A percentile compares a stretch with the other conserved stretches of the same genome.
These are phyloP conservation scores for Orientallactaga sibirica DNA, from an alignment of 2,797 vertebrate genomes.

Conservation along the genomic window DNA sequence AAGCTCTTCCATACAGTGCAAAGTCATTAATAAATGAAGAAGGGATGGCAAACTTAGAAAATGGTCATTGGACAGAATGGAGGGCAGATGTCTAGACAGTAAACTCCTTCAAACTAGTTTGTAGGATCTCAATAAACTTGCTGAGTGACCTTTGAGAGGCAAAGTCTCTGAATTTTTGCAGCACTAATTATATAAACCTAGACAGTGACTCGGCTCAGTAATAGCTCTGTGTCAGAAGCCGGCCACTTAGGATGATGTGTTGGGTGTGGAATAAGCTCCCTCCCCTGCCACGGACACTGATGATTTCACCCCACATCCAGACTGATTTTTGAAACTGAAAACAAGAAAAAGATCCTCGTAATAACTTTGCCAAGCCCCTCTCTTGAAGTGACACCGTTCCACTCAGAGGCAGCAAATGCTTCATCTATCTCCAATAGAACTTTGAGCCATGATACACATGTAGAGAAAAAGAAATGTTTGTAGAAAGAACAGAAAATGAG, in stretches of 20 bases:
- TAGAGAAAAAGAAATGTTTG: neutral
- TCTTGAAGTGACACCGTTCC: neutral
- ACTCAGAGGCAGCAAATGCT: neutral
- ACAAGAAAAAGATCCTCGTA: slow-evolving; percentile 6
- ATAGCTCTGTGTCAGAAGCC: slow-evolving; percentile 59
- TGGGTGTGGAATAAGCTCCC: slow-evolving; percentile 58
- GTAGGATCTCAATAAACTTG: neutral
- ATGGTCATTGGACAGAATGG: slow-evolving; percentile 37
- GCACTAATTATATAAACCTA: slow-evolving; percentile 59
- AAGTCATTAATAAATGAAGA: slow-evolving; percentile 50
- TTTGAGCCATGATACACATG: neutral
- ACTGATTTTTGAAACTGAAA: slow-evolving; percentile 30
- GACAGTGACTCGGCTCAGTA: slow-evolving; percentile 54
- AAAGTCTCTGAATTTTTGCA: slow-evolving; percentile 66
- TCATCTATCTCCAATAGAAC: neutral
- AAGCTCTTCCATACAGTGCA: slow-evolving; percentile 11
- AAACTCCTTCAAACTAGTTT: slow-evolving; percentile 43
- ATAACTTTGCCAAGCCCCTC: neutral
- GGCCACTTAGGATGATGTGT: slow-evolving; percentile 66
- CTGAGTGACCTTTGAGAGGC: slow-evolving; percentile 36
- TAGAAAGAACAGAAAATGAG: neutral
- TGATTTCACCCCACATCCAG: slow-evolving; percentile 58
- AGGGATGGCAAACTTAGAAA: slow-evolving; percentile 60
- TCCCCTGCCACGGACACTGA: slow-evolving; percentile 28
- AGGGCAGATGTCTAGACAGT: neutral